Percentiles rank a stretch among this genome's conserved stretches.
phyloP scores from a whole-genome alignment of 2,797 vertebrate species.

The Acanthornis magna region DNA sequence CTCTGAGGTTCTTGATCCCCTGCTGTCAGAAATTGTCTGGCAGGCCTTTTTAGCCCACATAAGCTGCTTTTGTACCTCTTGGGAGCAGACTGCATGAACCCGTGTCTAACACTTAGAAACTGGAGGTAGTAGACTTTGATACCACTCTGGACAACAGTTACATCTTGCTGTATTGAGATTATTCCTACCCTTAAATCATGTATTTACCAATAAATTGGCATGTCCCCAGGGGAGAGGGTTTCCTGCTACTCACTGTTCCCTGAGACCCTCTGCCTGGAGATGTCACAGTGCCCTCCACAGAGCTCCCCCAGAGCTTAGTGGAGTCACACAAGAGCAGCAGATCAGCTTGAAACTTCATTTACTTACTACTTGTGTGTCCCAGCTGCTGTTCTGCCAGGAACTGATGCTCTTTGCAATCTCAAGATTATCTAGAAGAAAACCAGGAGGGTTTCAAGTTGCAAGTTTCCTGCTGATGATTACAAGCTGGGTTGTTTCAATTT shows the following conservation, averaged over 20 bases:
- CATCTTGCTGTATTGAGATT: background rate
- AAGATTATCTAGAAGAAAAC: background rate
- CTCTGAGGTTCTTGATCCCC: background rate
- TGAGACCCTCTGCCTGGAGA: background rate
- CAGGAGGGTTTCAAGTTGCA: background rate
- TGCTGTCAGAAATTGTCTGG: background rate
- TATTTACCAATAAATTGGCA: background rate
- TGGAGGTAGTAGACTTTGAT: background rate
- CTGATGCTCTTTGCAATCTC: background rate
- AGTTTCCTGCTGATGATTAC: background rate
- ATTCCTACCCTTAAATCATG: background rate
- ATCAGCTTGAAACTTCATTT: background rate
- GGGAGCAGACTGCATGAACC: background rate
- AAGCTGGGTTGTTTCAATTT: background rate
- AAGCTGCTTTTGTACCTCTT: background rate
- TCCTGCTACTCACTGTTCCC: background rate
- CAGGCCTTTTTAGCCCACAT: background rate
- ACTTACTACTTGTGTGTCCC: background rate
- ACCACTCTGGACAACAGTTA: background rate
- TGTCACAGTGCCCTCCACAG: rapidly evolving
- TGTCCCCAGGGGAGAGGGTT: background rate
- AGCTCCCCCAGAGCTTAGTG: background rate
- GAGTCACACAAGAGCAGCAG: background rate
- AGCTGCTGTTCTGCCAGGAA: background rate
- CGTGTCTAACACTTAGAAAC: background rate